Evolutionary conservation across 92 coral and sea anemone genomes (phyloP), one percentile per base, ranked within the genome.

Genomic region (Bergia puertoricense): DNA sequence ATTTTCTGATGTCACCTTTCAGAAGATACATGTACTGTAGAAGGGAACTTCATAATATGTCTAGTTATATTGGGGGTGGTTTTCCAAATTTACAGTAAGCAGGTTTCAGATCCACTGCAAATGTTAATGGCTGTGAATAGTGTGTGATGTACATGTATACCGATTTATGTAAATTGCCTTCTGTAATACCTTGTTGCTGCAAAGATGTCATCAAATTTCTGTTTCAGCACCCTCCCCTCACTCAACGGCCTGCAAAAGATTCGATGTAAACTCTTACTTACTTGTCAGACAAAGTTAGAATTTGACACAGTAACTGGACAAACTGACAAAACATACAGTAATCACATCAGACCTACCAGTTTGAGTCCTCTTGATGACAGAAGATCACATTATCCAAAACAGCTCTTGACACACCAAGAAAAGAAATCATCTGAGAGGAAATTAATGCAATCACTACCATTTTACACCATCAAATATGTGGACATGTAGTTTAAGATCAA

Each of bases 171-270:
- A 18, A 16, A 62, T 5, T 62, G 69, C 6, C 69, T 62, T 62
- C 7, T 62, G 8, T 62, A 18, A 18, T 40, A 43, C 30, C 98
- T 93, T 77, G 99, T 97, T 13, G 99, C 99, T 13, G 99, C 97
- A 94, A 97, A 97, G 13, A 97, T 97, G 15, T 97, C 98, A 90
- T 97, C 99, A 97, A 97, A 97, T 85, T 97, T 97, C 88, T 96
- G 96, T 85, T 97, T 97, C 78, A 97, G 81, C 44, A 83, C 92
- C 89, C 92, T 97, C 39, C 99, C 98, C 90, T 97, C 99, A 89
- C 99, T 95, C 22, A 97, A 94, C 4, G 99, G 99, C 99, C 99
- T 97, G 88, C 6, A 74, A 91, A 66, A 38, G 88, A 86, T 0
- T 40, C 42, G 41, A 67, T 2, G 30, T 15, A 37, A n/a, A 41